Conservation (phyloP, 2,797 vertebrate genomes). For the Urophycis tenuis region DNA sequence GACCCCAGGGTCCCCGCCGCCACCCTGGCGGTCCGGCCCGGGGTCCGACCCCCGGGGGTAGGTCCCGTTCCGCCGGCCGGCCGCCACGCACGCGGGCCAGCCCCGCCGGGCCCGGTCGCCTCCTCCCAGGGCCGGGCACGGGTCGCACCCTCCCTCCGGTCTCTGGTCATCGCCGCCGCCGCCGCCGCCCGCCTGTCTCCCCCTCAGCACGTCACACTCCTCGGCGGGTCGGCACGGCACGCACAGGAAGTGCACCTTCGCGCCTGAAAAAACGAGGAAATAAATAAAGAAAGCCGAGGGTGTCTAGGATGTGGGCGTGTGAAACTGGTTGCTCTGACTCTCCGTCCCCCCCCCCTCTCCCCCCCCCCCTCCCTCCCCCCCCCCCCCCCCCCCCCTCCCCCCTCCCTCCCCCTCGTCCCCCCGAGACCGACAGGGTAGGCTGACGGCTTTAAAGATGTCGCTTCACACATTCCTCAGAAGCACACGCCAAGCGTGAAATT, state of each 20-base stretch:
- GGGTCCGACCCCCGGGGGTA: no score
- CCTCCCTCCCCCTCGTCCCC: no score
- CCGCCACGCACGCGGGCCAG: constrained; percentile 28
- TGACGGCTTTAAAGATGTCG: neutral
- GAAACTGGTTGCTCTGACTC: neutral
- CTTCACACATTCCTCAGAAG: no score
- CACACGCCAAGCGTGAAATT: no score
- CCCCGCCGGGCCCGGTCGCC: constrained; percentile 18
- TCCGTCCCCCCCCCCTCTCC: neutral
- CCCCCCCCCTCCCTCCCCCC: no score
- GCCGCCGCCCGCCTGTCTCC: neutral
- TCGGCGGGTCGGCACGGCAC: constrained; percentile 46
- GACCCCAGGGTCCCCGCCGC: neutral
- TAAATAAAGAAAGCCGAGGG: neutral
- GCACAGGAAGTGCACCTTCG: constrained; percentile 56
- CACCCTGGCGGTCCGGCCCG: neutral
- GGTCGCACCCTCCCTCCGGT: constrained; percentile 26
- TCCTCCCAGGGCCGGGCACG: constrained; percentile 3
- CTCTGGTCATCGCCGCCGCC: no score
- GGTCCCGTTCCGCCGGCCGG: constrained; percentile 13
- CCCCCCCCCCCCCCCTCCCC: no score
- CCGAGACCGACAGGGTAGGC: neutral
- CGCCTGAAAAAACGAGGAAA: neutral
- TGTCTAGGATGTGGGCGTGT: neutral
- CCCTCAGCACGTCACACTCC: constrained; percentile 5